Evolutionary conservation across 2,113 vertebrate genomes (phyloP).

Genomic region (Amblyornis subalaris): DNA sequence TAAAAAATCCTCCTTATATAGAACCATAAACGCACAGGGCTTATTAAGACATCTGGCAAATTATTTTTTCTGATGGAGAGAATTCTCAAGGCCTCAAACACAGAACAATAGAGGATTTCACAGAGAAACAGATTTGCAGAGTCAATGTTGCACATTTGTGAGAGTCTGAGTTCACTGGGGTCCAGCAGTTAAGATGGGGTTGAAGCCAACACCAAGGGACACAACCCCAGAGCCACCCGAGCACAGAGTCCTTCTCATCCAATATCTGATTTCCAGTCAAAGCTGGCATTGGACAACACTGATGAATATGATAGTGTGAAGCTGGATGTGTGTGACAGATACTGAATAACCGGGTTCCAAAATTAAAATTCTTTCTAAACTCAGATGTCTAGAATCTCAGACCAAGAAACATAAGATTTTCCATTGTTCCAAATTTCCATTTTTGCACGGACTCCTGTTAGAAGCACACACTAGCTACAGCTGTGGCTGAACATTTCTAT

Average conservation of each 20-base stretch:
- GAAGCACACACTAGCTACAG: neutral
- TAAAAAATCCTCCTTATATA: conserved; percentile 29
- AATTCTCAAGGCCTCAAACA: conserved; percentile 28
- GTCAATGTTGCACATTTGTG: neutral
- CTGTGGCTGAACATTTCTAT: neutral
- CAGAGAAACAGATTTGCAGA: neutral
- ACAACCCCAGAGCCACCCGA: neutral
- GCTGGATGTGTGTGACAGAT: neutral
- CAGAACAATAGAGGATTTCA: conserved; percentile 25
- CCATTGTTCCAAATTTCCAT: neutral
- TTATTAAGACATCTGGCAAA: conserved; percentile 53
- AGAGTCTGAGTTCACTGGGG: neutral
- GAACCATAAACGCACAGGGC: neutral
- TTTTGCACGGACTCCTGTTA: neutral
- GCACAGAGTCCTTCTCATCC: neutral
- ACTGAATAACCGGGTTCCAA: neutral
- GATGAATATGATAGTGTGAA: neutral
- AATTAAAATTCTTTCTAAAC: neutral
- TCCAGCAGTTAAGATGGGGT: neutral
- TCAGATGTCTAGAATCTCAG: neutral
- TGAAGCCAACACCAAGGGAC: neutral
- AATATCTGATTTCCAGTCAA: neutral
- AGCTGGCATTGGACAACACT: neutral
- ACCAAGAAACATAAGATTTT: neutral
- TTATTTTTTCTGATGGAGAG: conserved; percentile 40